Evolutionary conservation across 2,888 invertebrate species (phyloP).

Genomic region (Notodonta ziczac): DNA sequence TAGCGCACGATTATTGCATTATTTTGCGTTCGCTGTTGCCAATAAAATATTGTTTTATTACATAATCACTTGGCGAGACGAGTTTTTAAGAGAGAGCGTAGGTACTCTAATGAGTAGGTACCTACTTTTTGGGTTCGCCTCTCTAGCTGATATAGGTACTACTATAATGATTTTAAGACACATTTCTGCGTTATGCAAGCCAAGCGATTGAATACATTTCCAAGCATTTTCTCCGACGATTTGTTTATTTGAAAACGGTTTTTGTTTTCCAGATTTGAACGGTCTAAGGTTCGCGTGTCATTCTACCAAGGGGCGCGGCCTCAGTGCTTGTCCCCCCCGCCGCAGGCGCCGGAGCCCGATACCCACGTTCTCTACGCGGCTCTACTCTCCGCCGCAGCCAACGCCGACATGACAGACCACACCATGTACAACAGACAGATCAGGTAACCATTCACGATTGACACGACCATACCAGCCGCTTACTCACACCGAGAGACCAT

Average conservation of each 20-base stretch:
- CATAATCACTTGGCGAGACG: too few relatives aligned
- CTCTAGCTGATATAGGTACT: too few relatives aligned
- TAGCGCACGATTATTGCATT: too few relatives aligned
- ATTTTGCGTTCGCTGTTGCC: too few relatives aligned
- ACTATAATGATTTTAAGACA: too few relatives aligned
- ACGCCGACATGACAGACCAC: constrained; percentile 76
- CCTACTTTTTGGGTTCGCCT: too few relatives aligned
- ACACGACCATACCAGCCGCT: background rate
- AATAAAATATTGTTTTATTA: too few relatives aligned
- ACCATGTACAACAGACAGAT: constrained; percentile 87
- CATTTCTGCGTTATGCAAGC: too few relatives aligned
- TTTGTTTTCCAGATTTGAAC: constrained; percentile 87
- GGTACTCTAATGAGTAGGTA: too few relatives aligned
- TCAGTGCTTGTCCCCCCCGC: constrained; percentile 87
- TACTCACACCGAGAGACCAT: background rate
- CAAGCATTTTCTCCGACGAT: constrained; percentile 5
- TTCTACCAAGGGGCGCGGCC: constrained; percentile 93
- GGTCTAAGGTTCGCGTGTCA: constrained; percentile 92
- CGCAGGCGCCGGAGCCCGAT: constrained; percentile 78
- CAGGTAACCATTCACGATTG: constrained; percentile 76
- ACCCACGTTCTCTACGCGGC: constrained; percentile 72
- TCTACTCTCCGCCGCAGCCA: constrained; percentile 72
- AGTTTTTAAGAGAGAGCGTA: too few relatives aligned
- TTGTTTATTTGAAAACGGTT: background rate
- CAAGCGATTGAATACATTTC: background rate